Percentiles rank a stretch among this genome's conserved stretches.
phyloP scores from a whole-genome alignment of 2,888 invertebrate genomes.

The Diplolepis rosae region DNA sequence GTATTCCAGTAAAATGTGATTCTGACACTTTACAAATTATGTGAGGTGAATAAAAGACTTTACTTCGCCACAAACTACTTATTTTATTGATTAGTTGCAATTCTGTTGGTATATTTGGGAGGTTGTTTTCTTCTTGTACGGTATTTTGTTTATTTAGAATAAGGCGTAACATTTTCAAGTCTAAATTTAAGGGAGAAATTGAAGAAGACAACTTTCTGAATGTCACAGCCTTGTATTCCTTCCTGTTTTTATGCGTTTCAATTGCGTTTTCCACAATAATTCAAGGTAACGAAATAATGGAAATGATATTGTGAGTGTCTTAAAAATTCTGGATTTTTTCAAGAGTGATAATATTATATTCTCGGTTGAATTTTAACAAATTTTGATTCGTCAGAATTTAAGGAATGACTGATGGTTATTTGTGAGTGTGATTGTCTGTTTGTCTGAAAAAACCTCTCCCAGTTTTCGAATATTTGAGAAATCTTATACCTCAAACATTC shows the following conservation, averaged over 20 bases:
- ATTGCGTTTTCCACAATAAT: constrained; percentile 43
- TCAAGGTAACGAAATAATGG: constrained; percentile 17
- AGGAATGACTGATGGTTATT: background rate
- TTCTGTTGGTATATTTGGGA: constrained; percentile 69
- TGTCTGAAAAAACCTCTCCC: constrained; percentile 42
- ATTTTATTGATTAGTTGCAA: constrained; percentile 71
- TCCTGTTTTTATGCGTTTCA: constrained; percentile 57
- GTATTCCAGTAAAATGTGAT: constrained; percentile 63
- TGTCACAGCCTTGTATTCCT: constrained; percentile 72
- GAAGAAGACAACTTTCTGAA: constrained; percentile 72
- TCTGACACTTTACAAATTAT: constrained; percentile 68
- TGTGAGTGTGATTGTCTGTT: constrained; percentile 34
- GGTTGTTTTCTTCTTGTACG: constrained; percentile 67
- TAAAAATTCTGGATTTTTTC: background rate
- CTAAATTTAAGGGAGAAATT: constrained; percentile 39
- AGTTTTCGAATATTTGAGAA: constrained; percentile 45
- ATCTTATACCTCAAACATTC: constrained; percentile 44
- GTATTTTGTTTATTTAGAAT: background rate
- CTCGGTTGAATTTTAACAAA: background rate
- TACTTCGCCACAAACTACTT: constrained; percentile 70
- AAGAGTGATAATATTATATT: background rate
- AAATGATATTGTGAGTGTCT: background rate
- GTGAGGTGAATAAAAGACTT: constrained; percentile 72
- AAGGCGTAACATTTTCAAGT: constrained; percentile 32
- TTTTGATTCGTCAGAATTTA: background rate